Conservation (phyloP, 2,113 vertebrate genomes). For the Periophthalmus modestus region DNA sequence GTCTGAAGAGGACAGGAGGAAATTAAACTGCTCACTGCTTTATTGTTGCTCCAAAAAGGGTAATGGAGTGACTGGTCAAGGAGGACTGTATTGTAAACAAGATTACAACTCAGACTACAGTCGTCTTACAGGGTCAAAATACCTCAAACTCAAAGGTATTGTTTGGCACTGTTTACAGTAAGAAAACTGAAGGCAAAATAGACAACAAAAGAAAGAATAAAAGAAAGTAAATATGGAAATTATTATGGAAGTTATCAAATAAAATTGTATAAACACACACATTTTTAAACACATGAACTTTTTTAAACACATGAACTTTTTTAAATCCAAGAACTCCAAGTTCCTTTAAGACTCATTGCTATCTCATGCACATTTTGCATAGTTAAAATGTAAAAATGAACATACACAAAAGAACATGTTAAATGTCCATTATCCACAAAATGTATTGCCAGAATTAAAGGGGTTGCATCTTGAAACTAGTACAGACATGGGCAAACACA, state of each 20-base stretch:
- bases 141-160: neutral
- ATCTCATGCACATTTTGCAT: too few species aligned
- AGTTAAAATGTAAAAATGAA: neutral
- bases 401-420: neutral
- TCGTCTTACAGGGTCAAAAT: neutral
- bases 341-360: too few species aligned
- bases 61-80: constrained; percentile 10
- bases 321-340: neutral
- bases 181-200: neutral
- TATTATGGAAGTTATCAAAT: too few species aligned
- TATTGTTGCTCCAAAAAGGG: constrained; percentile 56
- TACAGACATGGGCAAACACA: too few species aligned
- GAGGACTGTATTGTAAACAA: constrained; percentile 29
- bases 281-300: too few species aligned
- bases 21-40: constrained; percentile 67
- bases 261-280: too few species aligned
- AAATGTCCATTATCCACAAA: neutral
- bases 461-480: too few species aligned
- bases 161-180: neutral
- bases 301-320: too few species aligned
- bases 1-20: constrained; percentile 54
- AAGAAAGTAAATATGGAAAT: neutral
- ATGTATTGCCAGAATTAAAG: neutral
- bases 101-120: constrained; percentile 25
- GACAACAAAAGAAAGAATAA: neutral